Evolutionary conservation across 2,888 invertebrate species (phyloP), one percentile per base, ranked within the genome.

Genomic region (Pachymerium ferrugineum): DNA sequence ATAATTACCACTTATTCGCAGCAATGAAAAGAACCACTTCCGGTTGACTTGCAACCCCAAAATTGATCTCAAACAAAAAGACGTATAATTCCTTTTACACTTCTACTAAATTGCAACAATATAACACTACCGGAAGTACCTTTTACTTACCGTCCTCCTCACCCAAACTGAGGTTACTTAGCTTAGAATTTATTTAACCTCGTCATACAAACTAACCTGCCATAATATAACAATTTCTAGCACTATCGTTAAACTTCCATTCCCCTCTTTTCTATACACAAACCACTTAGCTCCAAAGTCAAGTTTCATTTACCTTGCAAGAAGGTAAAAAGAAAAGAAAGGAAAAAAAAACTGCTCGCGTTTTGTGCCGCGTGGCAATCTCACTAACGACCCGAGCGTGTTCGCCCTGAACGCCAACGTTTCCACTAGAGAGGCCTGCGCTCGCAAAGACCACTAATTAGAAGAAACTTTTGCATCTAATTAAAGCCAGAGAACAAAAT

Each of bases 401-500:
- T 62, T 62, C 62, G 28, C 62, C 62, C 62, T 28, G 25, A 62
- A 62, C 25, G 62, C 62, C 14, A 62, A 28, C 62, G 62, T 62
- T n/a, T 62, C 62, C 62, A 62, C 28, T 28, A 62, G 28, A 62
- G 62, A 62, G 62, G 62, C 62, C 62, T 62, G 62, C 62, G 62
- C 62, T 62, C 14, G 62, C 69, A 33, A 69, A 33, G 69, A 71
- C 71, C 71, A 42, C 33, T 71, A 71, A 71, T 71, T 71, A 71
- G 38, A 71, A 71, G 71, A 71, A 71, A 71, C 71, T 71, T 71
- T 71, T 71, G 71, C 71, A 71, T 71, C 71, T 71, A 71, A 71
- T 71, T 71, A 71, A 71, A 71, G 33, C 71, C 38, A 42, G 71
- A 71, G 71, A 71, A 31, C 71, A 38, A 71, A 71, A 71, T 71